phyloP scores from a whole-genome alignment of 2,113 vertebrate species.

The Amblyornis subalaris region DNA sequence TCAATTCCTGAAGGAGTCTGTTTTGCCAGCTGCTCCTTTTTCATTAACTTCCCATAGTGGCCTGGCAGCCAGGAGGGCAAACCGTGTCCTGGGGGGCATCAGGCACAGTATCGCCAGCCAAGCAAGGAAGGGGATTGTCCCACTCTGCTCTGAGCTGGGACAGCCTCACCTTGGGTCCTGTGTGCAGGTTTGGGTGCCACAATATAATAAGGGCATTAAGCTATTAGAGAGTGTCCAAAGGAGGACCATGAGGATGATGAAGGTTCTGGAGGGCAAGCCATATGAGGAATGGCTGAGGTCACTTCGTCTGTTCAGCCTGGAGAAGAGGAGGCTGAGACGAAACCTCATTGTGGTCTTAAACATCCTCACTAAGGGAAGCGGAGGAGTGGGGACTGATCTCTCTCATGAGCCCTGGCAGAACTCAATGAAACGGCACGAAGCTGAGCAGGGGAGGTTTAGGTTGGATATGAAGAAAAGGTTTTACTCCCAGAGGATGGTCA shows the following conservation, averaged over 20 bases:
- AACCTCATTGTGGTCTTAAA: background rate
- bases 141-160: background rate
- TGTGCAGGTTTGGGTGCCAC: accelerated
- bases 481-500: background rate
- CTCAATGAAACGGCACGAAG: accelerated
- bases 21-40: background rate
- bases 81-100: accelerated
- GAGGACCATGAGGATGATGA: background rate
- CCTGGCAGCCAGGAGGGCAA: background rate
- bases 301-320: background rate
- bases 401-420: background rate
- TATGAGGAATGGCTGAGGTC: background rate
- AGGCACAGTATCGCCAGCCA: background rate
- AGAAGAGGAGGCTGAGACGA: background rate
- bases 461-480: background rate
- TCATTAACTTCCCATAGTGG: background rate
- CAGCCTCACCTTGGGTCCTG: accelerated
- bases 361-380: background rate
- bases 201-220: background rate
- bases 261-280: background rate
- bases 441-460: background rate
- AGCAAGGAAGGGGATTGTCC: background rate
- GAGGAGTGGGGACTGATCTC: background rate
- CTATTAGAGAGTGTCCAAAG: background rate
- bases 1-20: background rate